Evolutionary conservation across 2,113 vertebrate genomes (phyloP).

Genomic region (Scartelaos histophorus): DNA sequence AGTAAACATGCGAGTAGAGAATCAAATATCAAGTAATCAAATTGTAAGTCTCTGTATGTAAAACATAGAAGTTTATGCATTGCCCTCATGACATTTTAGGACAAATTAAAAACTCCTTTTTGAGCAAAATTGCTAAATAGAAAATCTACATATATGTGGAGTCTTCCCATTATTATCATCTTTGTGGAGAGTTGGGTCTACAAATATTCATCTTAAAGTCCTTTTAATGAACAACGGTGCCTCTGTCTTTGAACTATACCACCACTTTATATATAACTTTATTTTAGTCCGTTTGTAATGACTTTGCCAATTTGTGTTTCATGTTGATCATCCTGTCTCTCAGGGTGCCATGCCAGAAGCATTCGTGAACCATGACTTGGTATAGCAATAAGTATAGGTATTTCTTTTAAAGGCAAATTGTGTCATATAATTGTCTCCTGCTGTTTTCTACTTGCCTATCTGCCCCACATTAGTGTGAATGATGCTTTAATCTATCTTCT

Average conservation of each 20-base stretch:
- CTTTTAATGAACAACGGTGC: background rate
- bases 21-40: background rate
- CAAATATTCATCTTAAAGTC: background rate
- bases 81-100: background rate
- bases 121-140: no score
- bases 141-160: background rate
- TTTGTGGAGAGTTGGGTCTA: background rate
- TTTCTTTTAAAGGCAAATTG: no score
- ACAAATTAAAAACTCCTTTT: background rate
- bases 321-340: no score
- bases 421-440: no score
- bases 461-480: no score
- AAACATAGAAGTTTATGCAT: background rate
- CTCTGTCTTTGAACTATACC: background rate
- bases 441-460: no score
- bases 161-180: background rate
- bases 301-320: no score
- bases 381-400: no score
- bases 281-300: background rate
- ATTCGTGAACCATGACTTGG: no score
- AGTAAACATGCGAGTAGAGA: background rate
- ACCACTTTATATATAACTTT: background rate
- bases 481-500: no score
- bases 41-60: background rate
- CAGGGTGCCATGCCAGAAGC: no score